Conservation (phyloP, 2,113 vertebrate species). For the Paedocypris sp. region DNA sequence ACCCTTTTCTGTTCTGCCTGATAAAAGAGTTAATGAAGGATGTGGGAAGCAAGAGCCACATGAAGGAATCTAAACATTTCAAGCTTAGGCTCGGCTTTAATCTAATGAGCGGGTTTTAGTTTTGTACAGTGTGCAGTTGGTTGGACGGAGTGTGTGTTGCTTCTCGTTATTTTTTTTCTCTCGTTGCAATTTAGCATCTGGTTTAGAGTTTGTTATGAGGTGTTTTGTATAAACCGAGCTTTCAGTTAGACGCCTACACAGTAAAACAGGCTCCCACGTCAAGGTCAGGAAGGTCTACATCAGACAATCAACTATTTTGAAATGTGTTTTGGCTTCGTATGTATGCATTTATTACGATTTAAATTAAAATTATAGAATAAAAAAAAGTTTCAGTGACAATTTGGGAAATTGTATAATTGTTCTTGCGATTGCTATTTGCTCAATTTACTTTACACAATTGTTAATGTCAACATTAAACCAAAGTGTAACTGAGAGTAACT, state of each 20-base stretch:
- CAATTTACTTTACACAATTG: no score
- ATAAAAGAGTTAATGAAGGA: conserved; percentile 8
- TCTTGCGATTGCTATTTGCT: no score
- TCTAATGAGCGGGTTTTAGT: not conserved
- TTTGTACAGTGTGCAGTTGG: not conserved
- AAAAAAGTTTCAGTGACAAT: no score
- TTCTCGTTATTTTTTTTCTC: not conserved
- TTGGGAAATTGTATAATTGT: no score
- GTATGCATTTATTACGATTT: no score
- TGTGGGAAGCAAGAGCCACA: conserved; percentile 18
- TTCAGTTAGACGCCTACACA: not conserved
- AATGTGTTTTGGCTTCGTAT: no score
- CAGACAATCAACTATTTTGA: no score
- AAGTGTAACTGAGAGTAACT: no score
- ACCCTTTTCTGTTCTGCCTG: not conserved
- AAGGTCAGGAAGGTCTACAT: no score
- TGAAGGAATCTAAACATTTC: not conserved
- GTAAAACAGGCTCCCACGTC: not conserved
- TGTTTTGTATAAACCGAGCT: conserved; percentile 1
- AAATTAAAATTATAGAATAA: no score
- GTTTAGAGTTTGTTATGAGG: not conserved
- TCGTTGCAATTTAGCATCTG: not conserved
- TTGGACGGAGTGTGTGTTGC: not conserved
- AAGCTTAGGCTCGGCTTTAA: not conserved
- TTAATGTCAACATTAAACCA: no score